These are phyloP conservation scores for Dicrurus megarhynchus DNA, from an alignment of 2,113 vertebrate genomes.

Conservation along the genomic window DNA sequence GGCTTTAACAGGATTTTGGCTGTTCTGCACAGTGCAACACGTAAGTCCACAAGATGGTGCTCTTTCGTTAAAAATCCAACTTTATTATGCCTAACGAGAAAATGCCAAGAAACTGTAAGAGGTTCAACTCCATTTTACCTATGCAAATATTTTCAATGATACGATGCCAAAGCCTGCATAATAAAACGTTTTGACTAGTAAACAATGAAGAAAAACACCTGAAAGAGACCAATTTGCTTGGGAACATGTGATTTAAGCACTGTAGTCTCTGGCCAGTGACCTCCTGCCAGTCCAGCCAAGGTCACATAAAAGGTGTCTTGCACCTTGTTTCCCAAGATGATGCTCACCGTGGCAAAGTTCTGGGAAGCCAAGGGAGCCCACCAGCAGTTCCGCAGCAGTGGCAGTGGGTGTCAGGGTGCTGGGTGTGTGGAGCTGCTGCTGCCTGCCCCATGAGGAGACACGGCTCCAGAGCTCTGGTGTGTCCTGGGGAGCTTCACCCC, in stretches of 20 bases:
- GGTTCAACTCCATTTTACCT: not conserved
- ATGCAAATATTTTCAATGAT: not conserved
- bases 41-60: slow-evolving; percentile 69
- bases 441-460: not conserved
- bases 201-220: not conserved
- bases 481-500: not conserved
- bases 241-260: not conserved
- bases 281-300: not conserved
- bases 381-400: rapidly evolving
- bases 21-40: not conserved
- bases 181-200: not conserved
- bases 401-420: too few relatives aligned
- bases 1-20: rapidly evolving
- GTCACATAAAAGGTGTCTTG: not conserved
- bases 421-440: not conserved
- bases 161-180: not conserved
- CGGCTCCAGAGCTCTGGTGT: rapidly evolving
- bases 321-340: not conserved
- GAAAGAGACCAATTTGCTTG: not conserved
- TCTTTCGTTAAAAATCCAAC: slow-evolving; percentile 46
- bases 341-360: not conserved
- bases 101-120: not conserved
- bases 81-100: not conserved
- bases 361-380: not conserved
- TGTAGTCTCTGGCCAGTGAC: not conserved